Evolutionary conservation across 2,888 invertebrate species (phyloP).

Genomic region (Eurytoma californica): DNA sequence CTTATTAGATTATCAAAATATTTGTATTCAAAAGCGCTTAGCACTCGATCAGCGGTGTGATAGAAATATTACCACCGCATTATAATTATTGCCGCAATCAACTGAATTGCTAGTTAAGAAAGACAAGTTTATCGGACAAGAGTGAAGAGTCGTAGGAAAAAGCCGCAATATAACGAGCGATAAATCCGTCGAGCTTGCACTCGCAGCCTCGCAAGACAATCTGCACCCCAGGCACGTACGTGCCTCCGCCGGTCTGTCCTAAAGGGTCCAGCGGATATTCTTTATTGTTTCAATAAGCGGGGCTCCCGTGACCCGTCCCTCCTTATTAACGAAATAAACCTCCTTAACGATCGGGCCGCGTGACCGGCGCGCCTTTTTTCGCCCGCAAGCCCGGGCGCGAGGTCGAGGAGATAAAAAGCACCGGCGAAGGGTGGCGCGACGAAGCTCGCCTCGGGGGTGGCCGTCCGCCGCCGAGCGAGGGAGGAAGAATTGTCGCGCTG

Average conservation of each 20-base stretch:
- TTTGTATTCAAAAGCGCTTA: too few species aligned
- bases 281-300: constrained; percentile 76
- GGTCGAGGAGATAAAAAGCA: constrained; percentile 50
- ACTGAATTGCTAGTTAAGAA: too few species aligned
- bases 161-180: constrained; percentile 67
- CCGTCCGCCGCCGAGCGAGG: constrained; percentile 4
- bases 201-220: constrained; percentile 54
- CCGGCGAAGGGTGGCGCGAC: constrained; percentile 38
- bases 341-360: constrained; percentile 70
- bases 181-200: constrained; percentile 69
- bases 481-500: constrained; percentile 54
- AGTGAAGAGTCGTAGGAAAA: neutral
- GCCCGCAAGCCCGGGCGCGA: constrained; percentile 31
- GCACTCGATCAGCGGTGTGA: too few species aligned
- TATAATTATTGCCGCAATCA: too few species aligned
- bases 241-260: constrained; percentile 62
- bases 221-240: constrained; percentile 71
- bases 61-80: too few species aligned
- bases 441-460: neutral
- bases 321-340: constrained; percentile 76
- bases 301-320: constrained; percentile 61
- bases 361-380: neutral
- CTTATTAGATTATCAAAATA: too few species aligned
- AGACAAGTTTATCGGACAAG: too few species aligned
- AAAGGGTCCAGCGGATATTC: constrained; percentile 65